Base-by-base conservation (phyloP, 92 coral and sea anemone genomes). In the Porites divaricata region DNA sequence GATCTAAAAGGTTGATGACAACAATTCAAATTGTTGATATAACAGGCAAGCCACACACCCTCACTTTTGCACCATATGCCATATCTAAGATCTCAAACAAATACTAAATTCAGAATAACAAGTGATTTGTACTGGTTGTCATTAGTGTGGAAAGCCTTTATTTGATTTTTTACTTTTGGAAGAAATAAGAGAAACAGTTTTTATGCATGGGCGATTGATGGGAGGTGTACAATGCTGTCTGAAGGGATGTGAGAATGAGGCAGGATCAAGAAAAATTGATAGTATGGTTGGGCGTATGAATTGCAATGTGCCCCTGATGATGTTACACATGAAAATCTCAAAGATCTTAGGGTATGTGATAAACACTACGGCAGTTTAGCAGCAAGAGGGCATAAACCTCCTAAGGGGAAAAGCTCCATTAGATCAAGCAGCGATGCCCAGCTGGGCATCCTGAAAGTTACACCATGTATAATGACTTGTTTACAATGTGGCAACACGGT, bases 31-130 rank as follows among this genome's bases (percentile, higher is more conserved):
- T 78, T 24, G 13, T 86, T 12, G 76, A 79, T 41, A 79, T 63
- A 61, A 57, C 53, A 72, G 75, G 86, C 15, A 74, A 63, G 17
- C 14, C 54, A 15, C 90, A 73, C 24, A n/a, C 19, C 0, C 81
- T 73, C 21, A 64, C 81, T 35, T 80, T 87, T 80, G 86, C 82
- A 61, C 89, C 85, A 71, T 48, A 49, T 86, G 89, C 80, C n/a
- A 62, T 51, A 54, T 68, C 67, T 87, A 70, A 41, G 77, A 23
- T 63, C 50, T 21, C 90, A 80, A 87, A 70, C 80, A 19, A 80
- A 74, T 64, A 22, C 75, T 14, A 87, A 72, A 80, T 64, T 68
- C 17, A 50, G 28, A 8, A 48, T 70, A 58, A 48, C 63, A 28
- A 72, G 63, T 41, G 25, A 72, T 53, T 21, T 64, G 12, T 88